Percentiles rank a stretch among this genome's conserved stretches.
Evolutionary conservation across 2,888 invertebrate genomes (phyloP).

Genomic region (Leptinotarsa juncta): DNA sequence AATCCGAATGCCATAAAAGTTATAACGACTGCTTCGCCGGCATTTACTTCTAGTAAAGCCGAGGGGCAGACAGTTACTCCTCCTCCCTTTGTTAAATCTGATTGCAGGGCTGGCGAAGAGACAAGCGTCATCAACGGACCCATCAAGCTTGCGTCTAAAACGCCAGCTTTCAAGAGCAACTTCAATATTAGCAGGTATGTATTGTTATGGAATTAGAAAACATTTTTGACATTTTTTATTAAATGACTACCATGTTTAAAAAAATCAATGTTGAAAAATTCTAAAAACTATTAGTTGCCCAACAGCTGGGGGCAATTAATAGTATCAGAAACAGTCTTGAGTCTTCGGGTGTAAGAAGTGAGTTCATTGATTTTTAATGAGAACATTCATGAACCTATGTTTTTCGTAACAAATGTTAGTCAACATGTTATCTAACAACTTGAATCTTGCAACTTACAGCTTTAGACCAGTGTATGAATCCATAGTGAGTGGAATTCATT

Average conservation of each 20-base stretch:
- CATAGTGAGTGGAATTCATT: neutral
- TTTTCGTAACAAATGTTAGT: too few species aligned
- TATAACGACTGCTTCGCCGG: conserved; percentile 59
- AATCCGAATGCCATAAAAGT: conserved; percentile 66
- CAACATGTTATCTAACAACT: too few species aligned
- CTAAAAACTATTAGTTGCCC: neutral
- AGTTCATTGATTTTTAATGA: too few species aligned
- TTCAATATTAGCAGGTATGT: conserved; percentile 64
- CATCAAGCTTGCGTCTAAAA: conserved; percentile 66
- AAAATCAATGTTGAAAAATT: neutral
- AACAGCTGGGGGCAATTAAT: too few species aligned
- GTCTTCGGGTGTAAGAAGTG: too few species aligned
- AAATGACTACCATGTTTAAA: too few species aligned
- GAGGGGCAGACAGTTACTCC: conserved; percentile 39
- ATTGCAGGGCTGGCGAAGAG: conserved; percentile 41
- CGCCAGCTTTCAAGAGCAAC: conserved; percentile 63
- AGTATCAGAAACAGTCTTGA: too few species aligned
- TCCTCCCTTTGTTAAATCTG: conserved; percentile 45
- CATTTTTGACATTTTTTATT: too few species aligned
- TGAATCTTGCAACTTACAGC: neutral
- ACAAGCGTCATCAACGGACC: conserved; percentile 68
- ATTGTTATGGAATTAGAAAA: conserved; percentile 26
- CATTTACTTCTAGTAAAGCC: conserved; percentile 47
- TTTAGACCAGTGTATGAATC: neutral
- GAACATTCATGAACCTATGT: too few species aligned